Base-by-base conservation (phyloP, 2,888 invertebrate species). In the Entomobrya multifasciata region DNA sequence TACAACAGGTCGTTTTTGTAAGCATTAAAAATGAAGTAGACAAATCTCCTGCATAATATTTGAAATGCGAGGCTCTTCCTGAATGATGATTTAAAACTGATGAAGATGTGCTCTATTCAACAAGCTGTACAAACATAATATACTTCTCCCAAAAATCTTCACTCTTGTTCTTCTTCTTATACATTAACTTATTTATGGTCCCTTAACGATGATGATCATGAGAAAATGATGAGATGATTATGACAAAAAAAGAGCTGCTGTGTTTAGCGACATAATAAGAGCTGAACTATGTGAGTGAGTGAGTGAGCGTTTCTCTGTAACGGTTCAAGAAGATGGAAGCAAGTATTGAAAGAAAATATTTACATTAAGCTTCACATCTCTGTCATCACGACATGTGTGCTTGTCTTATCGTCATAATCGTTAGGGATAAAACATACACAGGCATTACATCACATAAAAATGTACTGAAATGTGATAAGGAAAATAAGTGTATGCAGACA, bases 261-360 rank as follows among this genome's bases (percentile, higher is more conserved):
- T 36, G 36, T 8, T 36, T 4, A 25, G 47, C n/a, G 10, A 30
- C 72, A 17, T 72, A 15, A 25, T 20, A 8, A 22, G 11, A 70
- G 70, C 44, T 70, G 20, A 70, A 20, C 15, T 30, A 15, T 1
- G 10, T 65, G 41, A 41, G 10, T 20, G 49, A 49, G 13, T n/a
- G n/a, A n/a, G n/a, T n/a, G n/a, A n/a, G n/a, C n/a, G 15, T 6
- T 27, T 60, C 5, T 17, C 52, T n/a, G 15, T 60, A 15, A 10
- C 41, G 20, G 22, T 47, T 22, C 15, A 72, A 49, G 60, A 60
- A 20, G n/a, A 65, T 36, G 36, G 22, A 22, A 49, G 41, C 41
- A 72, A 47, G 27, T 78, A 78, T 78, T 57, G 78, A 78, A 78
- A 78, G 78, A 78, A 60, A 78, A 78, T 78, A 78, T 78, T 78